These are phyloP conservation scores for Garra rufa DNA, from an alignment of 2,113 vertebrate species.

Conservation along the genomic window DNA sequence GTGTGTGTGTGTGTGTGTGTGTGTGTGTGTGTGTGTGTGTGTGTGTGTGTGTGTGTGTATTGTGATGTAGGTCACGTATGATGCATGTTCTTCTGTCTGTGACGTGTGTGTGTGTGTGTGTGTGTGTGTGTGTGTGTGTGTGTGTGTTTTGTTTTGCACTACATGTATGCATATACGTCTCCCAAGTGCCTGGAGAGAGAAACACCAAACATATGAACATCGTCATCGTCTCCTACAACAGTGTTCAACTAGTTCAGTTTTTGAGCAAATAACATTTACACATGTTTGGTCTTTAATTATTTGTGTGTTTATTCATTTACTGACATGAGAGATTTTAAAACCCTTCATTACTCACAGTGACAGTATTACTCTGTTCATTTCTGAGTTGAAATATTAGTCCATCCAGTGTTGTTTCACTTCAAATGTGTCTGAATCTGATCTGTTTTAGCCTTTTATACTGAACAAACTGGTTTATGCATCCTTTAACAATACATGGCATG, in stretches of 20 bases:
- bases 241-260: neutral
- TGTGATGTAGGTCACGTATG: too few species aligned
- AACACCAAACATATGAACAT: neutral
- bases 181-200: constrained; percentile 22
- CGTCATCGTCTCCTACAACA: neutral
- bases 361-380: neutral
- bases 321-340: neutral
- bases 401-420: neutral
- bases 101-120: too few species aligned
- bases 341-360: neutral
- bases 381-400: neutral
- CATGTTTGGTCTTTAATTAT: neutral
- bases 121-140: neutral
- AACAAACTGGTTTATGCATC: neutral
- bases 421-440: neutral
- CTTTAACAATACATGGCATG: neutral
- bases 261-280: neutral
- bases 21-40: neutral
- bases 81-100: too few species aligned
- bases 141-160: neutral
- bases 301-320: neutral
- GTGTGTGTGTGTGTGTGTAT: too few species aligned
- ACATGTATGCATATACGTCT: neutral
- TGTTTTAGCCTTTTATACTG: neutral
- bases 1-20: neutral